Conservation (phyloP, 2,797 vertebrate species). For the Chaetodon trifasciatus region DNA sequence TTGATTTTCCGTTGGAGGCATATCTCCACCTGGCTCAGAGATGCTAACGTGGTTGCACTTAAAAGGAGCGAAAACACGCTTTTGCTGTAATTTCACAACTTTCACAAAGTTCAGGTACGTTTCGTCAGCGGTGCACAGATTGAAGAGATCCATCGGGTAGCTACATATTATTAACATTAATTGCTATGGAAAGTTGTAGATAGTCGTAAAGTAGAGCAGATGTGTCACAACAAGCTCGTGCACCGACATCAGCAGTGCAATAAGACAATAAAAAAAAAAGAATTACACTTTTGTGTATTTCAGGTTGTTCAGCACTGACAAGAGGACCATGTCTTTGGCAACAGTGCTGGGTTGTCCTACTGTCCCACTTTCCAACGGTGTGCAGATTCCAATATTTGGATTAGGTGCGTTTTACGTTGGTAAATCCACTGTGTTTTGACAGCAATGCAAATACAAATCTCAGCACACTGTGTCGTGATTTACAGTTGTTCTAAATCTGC, state of each 20-base stretch:
- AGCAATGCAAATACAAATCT: neutral
- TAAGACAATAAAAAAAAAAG: neutral
- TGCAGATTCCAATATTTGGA: constrained; percentile 82
- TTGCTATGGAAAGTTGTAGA: neutral
- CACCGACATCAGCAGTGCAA: neutral
- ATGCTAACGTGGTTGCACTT: neutral
- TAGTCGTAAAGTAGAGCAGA: no score
- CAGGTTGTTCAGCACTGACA: neutral
- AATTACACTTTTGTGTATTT: neutral
- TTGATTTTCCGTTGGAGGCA: neutral
- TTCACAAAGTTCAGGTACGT: neutral
- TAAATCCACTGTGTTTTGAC: neutral
- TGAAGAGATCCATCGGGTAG: no score
- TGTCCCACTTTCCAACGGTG: constrained; percentile 80
- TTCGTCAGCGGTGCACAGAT: neutral
- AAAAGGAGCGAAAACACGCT: no score
- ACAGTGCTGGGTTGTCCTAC: constrained; percentile 61
- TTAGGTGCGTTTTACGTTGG: constrained; percentile 65
- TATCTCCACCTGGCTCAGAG: constrained; percentile 31
- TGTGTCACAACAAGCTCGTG: neutral
- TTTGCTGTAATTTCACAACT: neutral
- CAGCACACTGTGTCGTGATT: neutral
- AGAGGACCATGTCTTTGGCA: constrained; percentile 41
- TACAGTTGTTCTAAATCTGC: neutral
- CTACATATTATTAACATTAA: neutral